Conservation (phyloP, 1,140 invertebrate species). For the Euura lappo region DNA sequence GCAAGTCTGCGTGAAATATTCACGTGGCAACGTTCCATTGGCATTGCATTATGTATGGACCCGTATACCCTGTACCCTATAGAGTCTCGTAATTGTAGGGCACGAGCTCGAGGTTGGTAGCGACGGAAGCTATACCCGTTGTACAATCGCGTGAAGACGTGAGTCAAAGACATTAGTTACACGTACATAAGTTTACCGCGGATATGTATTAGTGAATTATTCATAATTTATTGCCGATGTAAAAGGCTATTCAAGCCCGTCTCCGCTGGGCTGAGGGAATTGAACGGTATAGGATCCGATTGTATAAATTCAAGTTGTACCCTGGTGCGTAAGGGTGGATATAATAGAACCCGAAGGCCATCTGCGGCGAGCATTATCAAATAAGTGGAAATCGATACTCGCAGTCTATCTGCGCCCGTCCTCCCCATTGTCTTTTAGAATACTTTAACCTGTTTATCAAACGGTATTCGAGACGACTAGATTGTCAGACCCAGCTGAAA, state of each 20-base stretch:
- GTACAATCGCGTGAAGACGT: too few species aligned
- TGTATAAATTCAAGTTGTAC: background rate
- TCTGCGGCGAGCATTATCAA: conserved; percentile 3
- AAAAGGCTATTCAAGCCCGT: too few species aligned
- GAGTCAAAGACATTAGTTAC: too few species aligned
- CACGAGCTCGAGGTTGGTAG: background rate
- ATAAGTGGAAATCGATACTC: conserved; percentile 4
- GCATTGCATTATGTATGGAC: background rate
- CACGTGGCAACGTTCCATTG: background rate
- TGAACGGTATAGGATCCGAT: too few species aligned
- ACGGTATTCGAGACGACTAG: background rate
- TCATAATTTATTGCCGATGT: too few species aligned
- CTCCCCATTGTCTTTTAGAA: background rate
- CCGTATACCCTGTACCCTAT: background rate
- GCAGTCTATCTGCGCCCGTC: background rate
- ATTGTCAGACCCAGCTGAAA: background rate
- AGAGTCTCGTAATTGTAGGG: background rate
- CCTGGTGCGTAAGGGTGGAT: background rate
- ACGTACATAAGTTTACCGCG: too few species aligned
- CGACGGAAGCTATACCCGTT: too few species aligned
- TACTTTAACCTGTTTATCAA: background rate
- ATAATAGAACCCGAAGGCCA: background rate
- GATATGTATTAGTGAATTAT: too few species aligned
- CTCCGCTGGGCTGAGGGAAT: too few species aligned
- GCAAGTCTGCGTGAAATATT: background rate